Evolutionary conservation across 2,888 invertebrate genomes (phyloP).

Genomic region (Emmelina monodactyla): DNA sequence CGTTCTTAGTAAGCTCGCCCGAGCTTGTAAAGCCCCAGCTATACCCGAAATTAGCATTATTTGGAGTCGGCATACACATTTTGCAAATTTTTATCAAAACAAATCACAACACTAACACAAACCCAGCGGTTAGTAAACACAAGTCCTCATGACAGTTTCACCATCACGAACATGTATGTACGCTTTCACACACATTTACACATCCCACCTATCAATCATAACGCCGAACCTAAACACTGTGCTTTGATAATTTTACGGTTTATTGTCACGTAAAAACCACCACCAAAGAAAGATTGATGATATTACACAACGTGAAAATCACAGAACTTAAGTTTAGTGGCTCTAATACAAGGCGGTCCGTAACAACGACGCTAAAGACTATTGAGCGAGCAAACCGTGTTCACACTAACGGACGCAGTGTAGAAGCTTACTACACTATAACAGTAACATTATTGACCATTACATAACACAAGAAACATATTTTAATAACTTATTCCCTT

Average conservation of each 20-base stretch:
- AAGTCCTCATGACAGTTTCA: slow-evolving; percentile 57
- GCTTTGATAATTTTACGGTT: slow-evolving; percentile 14
- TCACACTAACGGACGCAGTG: no score
- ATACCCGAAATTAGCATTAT: slow-evolving; percentile 61
- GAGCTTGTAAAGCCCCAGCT: slow-evolving; percentile 61
- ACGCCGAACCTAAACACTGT: slow-evolving; percentile 30
- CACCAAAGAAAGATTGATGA: no score
- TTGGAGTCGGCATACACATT: slow-evolving; percentile 66
- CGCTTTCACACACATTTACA: slow-evolving; percentile 61
- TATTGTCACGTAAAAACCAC: no score
- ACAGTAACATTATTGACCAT: no score
- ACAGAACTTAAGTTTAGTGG: slow-evolving; percentile 29
- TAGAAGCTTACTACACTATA: no score
- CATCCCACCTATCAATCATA: slow-evolving; percentile 48
- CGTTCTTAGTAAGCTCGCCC: slow-evolving; percentile 56
- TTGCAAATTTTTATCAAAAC: slow-evolving; percentile 17
- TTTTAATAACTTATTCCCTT: not conserved
- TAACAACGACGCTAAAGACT: slow-evolving; percentile 56
- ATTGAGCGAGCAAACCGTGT: no score
- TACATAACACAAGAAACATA: no score
- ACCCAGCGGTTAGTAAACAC: slow-evolving; percentile 55
- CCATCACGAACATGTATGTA: slow-evolving; percentile 57
- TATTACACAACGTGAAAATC: no score
- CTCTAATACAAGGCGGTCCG: slow-evolving; percentile 50
- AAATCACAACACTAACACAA: slow-evolving; percentile 47